These are phyloP conservation scores for Cairina moschata DNA, from an alignment of 2,113 vertebrate species.

Conservation along the genomic window DNA sequence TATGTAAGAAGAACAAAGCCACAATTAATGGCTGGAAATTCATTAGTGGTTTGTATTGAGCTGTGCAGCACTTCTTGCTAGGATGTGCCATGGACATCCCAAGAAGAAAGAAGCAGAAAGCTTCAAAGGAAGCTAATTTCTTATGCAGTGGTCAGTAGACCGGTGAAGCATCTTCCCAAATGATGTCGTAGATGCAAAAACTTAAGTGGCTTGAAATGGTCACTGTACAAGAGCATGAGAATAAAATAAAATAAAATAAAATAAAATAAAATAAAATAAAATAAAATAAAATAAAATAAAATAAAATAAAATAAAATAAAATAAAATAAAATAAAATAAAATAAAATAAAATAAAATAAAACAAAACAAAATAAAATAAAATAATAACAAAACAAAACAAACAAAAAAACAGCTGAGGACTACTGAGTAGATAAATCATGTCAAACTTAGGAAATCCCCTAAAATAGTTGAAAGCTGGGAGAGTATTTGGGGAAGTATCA, in stretches of 20 bases:
- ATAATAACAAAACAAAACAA: no score
- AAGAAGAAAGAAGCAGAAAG: background rate
- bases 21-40: background rate
- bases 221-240: background rate
- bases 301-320: no score
- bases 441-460: background rate
- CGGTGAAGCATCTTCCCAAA: background rate
- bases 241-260: background rate
- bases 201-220: background rate
- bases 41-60: background rate
- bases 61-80: background rate
- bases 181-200: background rate
- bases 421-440: background rate
- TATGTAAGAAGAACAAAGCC: background rate
- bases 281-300: no score
- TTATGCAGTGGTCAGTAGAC: background rate
- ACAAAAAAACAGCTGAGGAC: background rate
- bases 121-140: background rate
- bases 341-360: no score
- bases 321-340: no score
- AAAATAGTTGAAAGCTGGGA: background rate
- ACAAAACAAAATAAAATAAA: no score
- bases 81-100: background rate
- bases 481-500: background rate
- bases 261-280: no score